phyloP scores from a whole-genome alignment of 1,140 invertebrate species.

The Wasmannia auropunctata region DNA sequence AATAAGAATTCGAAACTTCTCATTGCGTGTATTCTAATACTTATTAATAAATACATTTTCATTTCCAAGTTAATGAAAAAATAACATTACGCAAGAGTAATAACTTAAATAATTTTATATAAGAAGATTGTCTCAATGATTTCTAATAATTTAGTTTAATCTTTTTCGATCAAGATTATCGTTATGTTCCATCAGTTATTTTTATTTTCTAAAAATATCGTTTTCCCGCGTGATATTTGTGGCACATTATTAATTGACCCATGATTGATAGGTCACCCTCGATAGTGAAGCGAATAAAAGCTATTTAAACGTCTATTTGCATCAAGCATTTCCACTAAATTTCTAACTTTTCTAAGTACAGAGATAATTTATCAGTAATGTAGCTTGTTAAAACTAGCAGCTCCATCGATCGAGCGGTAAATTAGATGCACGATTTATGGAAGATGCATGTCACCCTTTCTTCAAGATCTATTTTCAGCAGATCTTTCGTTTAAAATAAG shows the following conservation, averaged over 20 bases:
- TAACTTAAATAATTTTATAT: not conserved
- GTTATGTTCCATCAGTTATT: not conserved
- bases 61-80: not conserved
- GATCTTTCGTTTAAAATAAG: constrained; percentile 17
- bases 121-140: not conserved
- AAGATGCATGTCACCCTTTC: constrained; percentile 8
- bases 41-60: not conserved
- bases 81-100: not conserved
- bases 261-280: not conserved
- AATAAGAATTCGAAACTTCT: not conserved
- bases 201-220: constrained; percentile 39
- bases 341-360: not conserved
- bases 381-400: not conserved
- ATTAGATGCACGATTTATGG: not conserved
- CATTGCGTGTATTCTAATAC: not conserved
- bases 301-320: not conserved
- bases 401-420: not conserved
- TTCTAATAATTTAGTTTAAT: not conserved
- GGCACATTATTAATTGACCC: constrained; percentile 17
- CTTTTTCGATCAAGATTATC: not conserved
- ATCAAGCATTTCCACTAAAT: not conserved
- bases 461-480: not conserved
- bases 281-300: constrained; percentile 17
- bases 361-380: not conserved
- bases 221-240: constrained; percentile 21